Conservation (phyloP, 2,113 vertebrate genomes). For the Ctenomys sociabilis region DNA sequence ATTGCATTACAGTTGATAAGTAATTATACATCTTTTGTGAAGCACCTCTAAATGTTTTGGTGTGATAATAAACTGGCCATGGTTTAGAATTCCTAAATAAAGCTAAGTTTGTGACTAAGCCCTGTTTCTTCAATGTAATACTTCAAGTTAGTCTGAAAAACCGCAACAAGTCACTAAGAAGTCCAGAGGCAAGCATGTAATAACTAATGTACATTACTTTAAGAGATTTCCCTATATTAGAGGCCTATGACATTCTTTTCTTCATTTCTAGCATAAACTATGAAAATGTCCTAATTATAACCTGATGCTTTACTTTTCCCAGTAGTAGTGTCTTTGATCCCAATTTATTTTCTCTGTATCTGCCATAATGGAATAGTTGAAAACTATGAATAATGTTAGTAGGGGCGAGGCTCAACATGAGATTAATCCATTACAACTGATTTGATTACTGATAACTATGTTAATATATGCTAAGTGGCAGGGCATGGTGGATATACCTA, state of each 20-base stretch:
- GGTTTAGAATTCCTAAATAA: conserved; percentile 79
- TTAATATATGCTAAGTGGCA: neutral
- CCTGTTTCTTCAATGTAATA: conserved; percentile 47
- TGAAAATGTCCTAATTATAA: neutral
- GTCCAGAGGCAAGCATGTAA: neutral
- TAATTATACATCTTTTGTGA: conserved; percentile 79
- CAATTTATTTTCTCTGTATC: neutral
- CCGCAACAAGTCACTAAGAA: conserved; percentile 52
- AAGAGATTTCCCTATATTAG: neutral
- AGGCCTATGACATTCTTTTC: neutral
- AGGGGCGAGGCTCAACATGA: neutral
- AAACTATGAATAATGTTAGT: conserved; percentile 15
- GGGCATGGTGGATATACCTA: neutral
- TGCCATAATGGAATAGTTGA: conserved; percentile 14
- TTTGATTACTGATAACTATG: conserved; percentile 2
- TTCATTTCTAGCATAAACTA: conserved; percentile 48
- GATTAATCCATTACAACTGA: neutral
- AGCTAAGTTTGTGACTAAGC: conserved; percentile 69
- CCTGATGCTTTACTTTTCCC: neutral
- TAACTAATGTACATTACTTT: conserved; percentile 35
- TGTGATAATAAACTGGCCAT: conserved; percentile 64
- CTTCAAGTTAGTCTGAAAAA: conserved; percentile 59
- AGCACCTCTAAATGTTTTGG: conserved; percentile 70
- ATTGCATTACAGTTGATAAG: conserved; percentile 74
- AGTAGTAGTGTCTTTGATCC: neutral